Evolutionary conservation across 2,888 invertebrate genomes (phyloP).

Genomic region (Entomobrya proxima): DNA sequence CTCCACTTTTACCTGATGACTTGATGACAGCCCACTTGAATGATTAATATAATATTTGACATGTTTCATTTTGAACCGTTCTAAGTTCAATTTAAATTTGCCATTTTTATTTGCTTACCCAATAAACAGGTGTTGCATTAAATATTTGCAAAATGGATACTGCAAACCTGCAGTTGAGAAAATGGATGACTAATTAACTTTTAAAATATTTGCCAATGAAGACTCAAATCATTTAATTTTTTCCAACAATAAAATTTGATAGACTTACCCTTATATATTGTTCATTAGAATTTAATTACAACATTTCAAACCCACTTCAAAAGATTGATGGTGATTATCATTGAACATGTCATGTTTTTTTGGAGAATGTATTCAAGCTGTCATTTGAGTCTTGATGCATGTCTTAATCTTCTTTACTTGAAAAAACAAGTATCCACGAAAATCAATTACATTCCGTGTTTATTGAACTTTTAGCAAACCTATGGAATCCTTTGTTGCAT

Average conservation of each 20-base stretch:
- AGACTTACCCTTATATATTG: not conserved
- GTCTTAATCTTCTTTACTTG: not conserved
- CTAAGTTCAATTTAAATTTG: no score
- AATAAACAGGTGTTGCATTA: no score
- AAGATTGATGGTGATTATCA: not conserved
- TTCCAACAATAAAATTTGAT: no score
- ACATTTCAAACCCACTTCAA: not conserved
- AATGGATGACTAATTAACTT: no score
- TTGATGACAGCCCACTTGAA: not conserved
- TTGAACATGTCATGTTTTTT: not conserved
- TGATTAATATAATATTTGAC: not conserved
- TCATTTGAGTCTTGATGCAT: no score
- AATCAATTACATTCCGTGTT: not conserved
- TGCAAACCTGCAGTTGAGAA: no score
- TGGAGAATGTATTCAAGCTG: not conserved
- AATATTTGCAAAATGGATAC: no score
- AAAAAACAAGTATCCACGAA: not conserved
- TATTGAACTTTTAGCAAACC: not conserved
- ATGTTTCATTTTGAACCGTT: slow-evolving; percentile 9
- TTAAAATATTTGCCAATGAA: no score
- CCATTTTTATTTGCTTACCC: no score
- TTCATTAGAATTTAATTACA: not conserved
- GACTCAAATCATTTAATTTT: no score
- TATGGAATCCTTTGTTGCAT: no score
- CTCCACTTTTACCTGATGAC: not conserved